Evolutionary conservation across 2,113 vertebrate species (phyloP), one percentile per base, ranked within the genome.

Genomic region (Macroglossus sobrinus): DNA sequence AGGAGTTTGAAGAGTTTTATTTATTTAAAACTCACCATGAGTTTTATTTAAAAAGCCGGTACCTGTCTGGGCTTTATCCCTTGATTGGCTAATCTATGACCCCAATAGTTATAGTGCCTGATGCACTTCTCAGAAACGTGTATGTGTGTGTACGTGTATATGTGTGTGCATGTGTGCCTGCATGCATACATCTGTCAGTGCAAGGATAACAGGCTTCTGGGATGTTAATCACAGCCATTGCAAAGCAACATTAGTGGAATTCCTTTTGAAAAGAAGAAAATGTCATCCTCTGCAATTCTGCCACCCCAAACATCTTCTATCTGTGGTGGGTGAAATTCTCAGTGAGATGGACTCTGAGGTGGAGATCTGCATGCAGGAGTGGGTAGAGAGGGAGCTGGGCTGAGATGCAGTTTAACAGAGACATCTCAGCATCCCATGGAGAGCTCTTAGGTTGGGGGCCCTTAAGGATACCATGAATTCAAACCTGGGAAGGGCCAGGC

Each of bases 291-390:
- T 35, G 1, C 18, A 16, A 24, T 1, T 33, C 33, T n/a, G 6
- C 21, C n/a, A 0, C 45, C n/a, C 30, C 19, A 12, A n/a, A 53
- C 38, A 0, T 14, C 19, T 0, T 2, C 61, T 43, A 0, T 35
- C 47, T 68, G 38, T 38, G 7, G 7, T 4, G 26, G 43, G 11
- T 9, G 7, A 24, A 19, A 5, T 11, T 24, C 35, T 14, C 33
- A 40, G 7, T 40, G 19, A 7, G 33, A 40, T 5, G 18, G 50
- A 40, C 19, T 30, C 33, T n/a, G 22, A 12, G 24, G 0, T 74
- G 4, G 30, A 21, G 43, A 9, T 28, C 19, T 1, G 4, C 22
- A 7, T 4, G 28, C 43, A 45, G 69, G 74, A 4, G 5, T 53
- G 30, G 47, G 13, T 21, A 18, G 18, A 5, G 38, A 26, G n/a